Conservation (phyloP, 2,113 vertebrate genomes). For the Chaetorhynchus papuensis region DNA sequence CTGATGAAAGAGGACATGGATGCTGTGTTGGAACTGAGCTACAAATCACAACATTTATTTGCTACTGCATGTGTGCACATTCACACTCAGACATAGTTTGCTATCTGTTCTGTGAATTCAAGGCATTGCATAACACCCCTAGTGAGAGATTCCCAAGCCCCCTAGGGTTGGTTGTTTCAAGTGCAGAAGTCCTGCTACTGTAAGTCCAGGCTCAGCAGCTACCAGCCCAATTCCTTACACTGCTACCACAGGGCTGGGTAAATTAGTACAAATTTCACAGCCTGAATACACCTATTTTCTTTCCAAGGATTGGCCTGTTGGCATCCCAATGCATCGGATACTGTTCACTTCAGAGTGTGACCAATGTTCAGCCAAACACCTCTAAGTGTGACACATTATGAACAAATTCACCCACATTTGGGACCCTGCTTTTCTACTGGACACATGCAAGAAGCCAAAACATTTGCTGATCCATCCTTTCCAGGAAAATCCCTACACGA, state of each 20-base stretch:
- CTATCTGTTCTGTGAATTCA: not conserved
- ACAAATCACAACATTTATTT: not conserved
- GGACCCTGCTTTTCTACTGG: not conserved
- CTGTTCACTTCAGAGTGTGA: not conserved
- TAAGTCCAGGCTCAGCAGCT: not conserved
- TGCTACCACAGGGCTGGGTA: not conserved
- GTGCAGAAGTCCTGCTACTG: not conserved
- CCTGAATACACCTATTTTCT: not conserved
- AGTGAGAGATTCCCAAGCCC: not conserved
- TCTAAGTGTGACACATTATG: rapidly evolving
- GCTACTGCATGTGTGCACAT: not conserved
- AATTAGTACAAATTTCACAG: not conserved
- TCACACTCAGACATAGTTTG: not conserved
- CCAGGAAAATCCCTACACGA: not conserved
- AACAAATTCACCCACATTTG: not conserved
- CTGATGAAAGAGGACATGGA: not conserved
- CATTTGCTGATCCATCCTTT: not conserved
- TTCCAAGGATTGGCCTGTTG: not conserved
- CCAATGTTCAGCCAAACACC: not conserved
- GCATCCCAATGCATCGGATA: too few species aligned
- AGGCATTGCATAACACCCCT: not conserved
- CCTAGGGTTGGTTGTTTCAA: rapidly evolving
- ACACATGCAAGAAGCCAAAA: not conserved
- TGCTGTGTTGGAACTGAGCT: not conserved
- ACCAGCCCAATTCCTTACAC: not conserved